Percentiles rank a stretch among this genome's conserved stretches.
phyloP scores from a whole-genome alignment of 2,113 vertebrate genomes.

The Ramphastos sulfuratus region DNA sequence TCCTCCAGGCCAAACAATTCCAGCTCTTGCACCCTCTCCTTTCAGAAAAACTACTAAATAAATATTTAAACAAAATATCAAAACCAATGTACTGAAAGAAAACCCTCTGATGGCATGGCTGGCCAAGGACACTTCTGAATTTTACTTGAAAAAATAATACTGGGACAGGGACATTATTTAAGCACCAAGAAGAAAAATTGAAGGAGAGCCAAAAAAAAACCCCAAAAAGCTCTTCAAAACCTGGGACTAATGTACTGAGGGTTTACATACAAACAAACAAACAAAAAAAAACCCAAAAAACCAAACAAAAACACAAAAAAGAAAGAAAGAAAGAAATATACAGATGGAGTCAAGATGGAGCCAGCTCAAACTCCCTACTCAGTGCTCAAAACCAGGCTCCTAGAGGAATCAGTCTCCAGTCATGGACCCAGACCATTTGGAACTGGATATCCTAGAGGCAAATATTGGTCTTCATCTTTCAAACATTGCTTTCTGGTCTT shows the following conservation, averaged over 20 bases:
- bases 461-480: not conserved
- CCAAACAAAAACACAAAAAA: too few relatives aligned
- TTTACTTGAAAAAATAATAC: not conserved
- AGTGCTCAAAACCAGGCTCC: not conserved
- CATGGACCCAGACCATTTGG: not conserved
- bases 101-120: not conserved
- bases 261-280: not conserved
- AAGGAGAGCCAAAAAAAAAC: not conserved
- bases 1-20: not conserved
- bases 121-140: not conserved
- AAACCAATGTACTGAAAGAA: not conserved
- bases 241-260: not conserved
- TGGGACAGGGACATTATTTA: not conserved
- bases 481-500: not conserved
- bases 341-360: accelerated
- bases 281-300: not conserved
- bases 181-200: not conserved
- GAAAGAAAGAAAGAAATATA: not conserved
- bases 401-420: not conserved
- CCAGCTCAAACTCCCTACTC: not conserved
- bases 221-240: not conserved
- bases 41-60: not conserved
- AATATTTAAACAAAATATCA: not conserved
- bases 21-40: not conserved
- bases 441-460: not conserved